These are phyloP conservation scores for Cecidostiba fungosa DNA, from an alignment of 2,888 invertebrate species.

Conservation along the genomic window DNA sequence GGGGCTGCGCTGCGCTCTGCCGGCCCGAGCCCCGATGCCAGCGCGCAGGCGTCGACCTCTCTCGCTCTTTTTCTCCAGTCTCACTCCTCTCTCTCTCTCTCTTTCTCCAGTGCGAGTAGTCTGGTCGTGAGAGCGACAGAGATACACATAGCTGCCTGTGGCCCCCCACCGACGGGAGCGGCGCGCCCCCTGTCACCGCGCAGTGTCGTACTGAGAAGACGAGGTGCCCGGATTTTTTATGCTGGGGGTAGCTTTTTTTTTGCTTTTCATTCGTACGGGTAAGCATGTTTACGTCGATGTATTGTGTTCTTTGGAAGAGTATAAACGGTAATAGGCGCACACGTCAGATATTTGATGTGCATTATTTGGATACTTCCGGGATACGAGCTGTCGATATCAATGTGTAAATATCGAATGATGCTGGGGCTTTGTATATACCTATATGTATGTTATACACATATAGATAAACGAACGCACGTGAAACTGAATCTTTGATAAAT, in stretches of 20 bases:
- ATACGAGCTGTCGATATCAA: not conserved
- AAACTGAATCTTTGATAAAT: not conserved
- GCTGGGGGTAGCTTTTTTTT: not conserved
- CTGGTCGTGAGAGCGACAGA: not conserved
- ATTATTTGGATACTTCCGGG: not conserved
- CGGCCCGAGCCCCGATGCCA: conserved; percentile 66
- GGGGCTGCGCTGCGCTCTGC: conserved; percentile 72
- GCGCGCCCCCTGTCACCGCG: conserved; percentile 53
- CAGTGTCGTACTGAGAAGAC: conserved; percentile 31
- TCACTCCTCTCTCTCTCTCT: not conserved
- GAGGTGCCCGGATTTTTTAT: not conserved
- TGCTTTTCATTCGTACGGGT: not conserved
- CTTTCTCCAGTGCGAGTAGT: not conserved
- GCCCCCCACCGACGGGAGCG: conserved; percentile 56
- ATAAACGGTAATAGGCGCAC: not conserved
- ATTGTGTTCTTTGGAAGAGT: not conserved
- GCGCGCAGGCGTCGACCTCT: conserved; percentile 68
- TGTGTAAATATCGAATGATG: not conserved
- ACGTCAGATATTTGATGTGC: not conserved
- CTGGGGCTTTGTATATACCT: not conserved
- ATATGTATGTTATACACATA: no score
- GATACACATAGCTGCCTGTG: not conserved
- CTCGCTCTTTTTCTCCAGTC: conserved; percentile 53
- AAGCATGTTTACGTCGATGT: no score
- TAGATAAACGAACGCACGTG: not conserved